These are phyloP conservation scores for Mythimna vitellina DNA, from an alignment of 2,888 invertebrate species.

Conservation along the genomic window DNA sequence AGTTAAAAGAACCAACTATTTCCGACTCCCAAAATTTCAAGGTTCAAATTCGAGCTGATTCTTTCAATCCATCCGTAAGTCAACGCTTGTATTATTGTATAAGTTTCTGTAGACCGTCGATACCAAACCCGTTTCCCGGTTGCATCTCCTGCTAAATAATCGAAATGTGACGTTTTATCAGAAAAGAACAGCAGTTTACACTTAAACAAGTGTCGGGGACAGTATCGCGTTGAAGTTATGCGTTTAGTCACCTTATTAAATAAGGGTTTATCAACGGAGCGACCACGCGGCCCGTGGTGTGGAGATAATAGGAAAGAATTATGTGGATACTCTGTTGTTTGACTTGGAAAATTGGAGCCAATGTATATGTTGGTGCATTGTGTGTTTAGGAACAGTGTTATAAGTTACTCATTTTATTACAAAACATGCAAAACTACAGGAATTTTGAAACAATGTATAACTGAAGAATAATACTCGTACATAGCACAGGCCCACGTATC, in stretches of 20 bases:
- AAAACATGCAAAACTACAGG: not conserved
- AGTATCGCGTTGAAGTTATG: conserved; percentile 82
- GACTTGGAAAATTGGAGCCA: conserved; percentile 23
- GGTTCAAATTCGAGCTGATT: conserved; percentile 40
- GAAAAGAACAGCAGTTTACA: conserved; percentile 89
- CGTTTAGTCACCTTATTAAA: conserved; percentile 87
- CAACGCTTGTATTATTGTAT: conserved; percentile 57
- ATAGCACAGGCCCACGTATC: not conserved
- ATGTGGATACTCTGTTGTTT: conserved; percentile 62
- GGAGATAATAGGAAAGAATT: conserved; percentile 60
- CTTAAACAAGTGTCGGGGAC: conserved; percentile 87
- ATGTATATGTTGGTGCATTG: not conserved
- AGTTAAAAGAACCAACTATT: not conserved
- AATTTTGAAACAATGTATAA: too few relatives aligned
- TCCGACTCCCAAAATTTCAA: conserved; percentile 22
- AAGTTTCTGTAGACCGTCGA: conserved; percentile 73
- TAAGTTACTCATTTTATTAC: not conserved
- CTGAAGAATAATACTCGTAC: too few relatives aligned
- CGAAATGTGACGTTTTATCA: conserved; percentile 88
- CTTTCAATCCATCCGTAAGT: conserved; percentile 32
- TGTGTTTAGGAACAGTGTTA: not conserved
- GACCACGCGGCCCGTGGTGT: conserved; percentile 54
- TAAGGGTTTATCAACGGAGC: conserved; percentile 82
- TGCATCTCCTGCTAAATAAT: conserved; percentile 83
- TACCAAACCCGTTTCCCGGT: conserved; percentile 74